Conservation (phyloP, 2,113 vertebrate species). For the Tympanuchus pallidicinctus region DNA sequence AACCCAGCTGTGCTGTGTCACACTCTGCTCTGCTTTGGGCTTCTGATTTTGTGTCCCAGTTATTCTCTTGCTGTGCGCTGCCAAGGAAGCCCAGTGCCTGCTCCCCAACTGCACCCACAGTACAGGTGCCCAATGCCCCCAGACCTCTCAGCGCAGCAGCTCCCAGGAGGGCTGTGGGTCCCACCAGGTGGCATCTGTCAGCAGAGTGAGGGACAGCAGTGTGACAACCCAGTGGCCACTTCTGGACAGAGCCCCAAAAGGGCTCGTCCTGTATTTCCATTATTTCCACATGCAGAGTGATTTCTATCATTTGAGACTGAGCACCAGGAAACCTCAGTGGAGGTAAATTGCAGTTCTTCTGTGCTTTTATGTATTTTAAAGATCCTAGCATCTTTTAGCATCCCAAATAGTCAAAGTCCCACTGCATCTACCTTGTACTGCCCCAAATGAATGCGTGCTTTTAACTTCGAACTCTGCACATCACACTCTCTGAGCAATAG, state of each 20-base stretch:
- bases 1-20: not conserved
- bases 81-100: not conserved
- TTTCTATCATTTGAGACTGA: not conserved
- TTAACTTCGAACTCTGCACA: not conserved
- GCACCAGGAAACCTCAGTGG: not conserved
- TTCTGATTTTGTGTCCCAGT: not conserved
- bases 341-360: not conserved
- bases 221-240: not conserved
- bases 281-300: not conserved
- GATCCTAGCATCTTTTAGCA: not conserved
- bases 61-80: not conserved
- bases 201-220: not conserved
- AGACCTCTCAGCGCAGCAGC: not conserved
- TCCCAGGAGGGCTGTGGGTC: not conserved
- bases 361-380: not conserved
- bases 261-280: not conserved
- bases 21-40: not conserved
- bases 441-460: not conserved
- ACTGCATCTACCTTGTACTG: not conserved
- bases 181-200: not conserved
- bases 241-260: not conserved
- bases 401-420: not conserved
- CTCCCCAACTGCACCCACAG: not conserved
- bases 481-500: not conserved
- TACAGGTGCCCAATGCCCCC: too few species aligned